Conservation (phyloP, 23 tunicate species). For the Clavelina lepadiformis region DNA sequence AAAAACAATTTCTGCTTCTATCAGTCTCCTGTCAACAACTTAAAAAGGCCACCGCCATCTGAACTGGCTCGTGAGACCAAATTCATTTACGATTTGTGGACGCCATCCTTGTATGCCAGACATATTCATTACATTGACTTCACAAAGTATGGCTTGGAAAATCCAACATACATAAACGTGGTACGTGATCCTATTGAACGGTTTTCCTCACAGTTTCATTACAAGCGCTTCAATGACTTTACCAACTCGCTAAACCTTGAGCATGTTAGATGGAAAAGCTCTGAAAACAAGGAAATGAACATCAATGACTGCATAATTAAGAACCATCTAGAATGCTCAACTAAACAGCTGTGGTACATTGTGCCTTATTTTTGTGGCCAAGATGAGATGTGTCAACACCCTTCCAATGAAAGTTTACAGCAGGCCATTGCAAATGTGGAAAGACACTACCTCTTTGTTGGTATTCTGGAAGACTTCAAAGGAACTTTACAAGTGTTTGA, state of each 20-base stretch:
- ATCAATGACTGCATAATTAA: slow-evolving; percentile 38
- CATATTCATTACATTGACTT: too few species aligned
- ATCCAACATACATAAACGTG: too few species aligned
- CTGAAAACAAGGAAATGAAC: slow-evolving; percentile 19
- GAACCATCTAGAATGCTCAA: slow-evolving; percentile 15
- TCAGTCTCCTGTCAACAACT: too few species aligned
- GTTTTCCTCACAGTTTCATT: too few species aligned
- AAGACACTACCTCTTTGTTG: slow-evolving; percentile 30
- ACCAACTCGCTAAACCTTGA: too few species aligned
- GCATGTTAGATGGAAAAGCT: slow-evolving; percentile 7
- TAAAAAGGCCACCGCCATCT: too few species aligned
- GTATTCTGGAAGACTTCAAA: slow-evolving; percentile 41
- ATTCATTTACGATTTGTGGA: too few species aligned
- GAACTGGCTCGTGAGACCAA: too few species aligned
- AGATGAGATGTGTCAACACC: slow-evolving; percentile 17
- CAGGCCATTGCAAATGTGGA: slow-evolving; percentile 33
- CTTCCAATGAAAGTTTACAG: slow-evolving; percentile 16
- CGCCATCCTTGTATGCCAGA: too few species aligned
- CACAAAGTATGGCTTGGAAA: too few species aligned
- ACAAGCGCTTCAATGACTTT: slow-evolving; percentile 24
- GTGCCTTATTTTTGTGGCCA: slow-evolving; percentile 72
- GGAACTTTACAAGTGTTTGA: slow-evolving; percentile 38
- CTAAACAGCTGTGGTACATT: slow-evolving; percentile 32
- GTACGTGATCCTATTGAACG: too few species aligned
- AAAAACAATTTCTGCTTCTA: too few species aligned